Evolutionary conservation across 2,888 invertebrate species (phyloP).

Genomic region (Psococerastis gibbosa): DNA sequence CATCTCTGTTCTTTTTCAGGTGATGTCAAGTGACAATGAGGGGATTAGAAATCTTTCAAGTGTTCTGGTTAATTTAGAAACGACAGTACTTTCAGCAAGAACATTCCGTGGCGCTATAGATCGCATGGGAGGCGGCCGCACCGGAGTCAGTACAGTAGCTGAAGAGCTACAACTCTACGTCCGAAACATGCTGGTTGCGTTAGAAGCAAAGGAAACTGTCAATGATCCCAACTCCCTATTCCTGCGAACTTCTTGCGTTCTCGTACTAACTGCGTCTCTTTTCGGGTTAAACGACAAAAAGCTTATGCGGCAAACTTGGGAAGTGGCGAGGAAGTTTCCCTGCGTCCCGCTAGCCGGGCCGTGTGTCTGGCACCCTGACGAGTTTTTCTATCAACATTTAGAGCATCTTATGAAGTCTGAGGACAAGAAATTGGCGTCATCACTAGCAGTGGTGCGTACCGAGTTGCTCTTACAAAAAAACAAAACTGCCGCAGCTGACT

Average conservation of each 20-base stretch:
- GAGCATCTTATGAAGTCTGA: slow-evolving; percentile 33
- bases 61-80: background rate
- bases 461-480: slow-evolving; percentile 36
- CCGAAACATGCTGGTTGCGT: slow-evolving; percentile 36
- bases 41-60: background rate
- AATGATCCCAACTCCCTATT: slow-evolving; percentile 33
- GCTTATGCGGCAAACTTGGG: slow-evolving; percentile 47
- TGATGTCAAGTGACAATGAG: no score
- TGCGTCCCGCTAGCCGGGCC: slow-evolving; percentile 63
- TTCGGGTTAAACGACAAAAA: slow-evolving; percentile 65
- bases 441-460: slow-evolving; percentile 29
- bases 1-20: no score
- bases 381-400: slow-evolving; percentile 48
- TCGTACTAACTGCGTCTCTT: slow-evolving; percentile 45
- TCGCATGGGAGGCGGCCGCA: slow-evolving; percentile 14
- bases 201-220: slow-evolving; percentile 35
- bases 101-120: slow-evolving; percentile 37
- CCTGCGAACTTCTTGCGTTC: slow-evolving; percentile 45
- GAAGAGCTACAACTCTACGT: slow-evolving; percentile 50
- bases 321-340: slow-evolving; percentile 60
- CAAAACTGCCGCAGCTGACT: slow-evolving; percentile 39
- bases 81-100: slow-evolving; percentile 30
- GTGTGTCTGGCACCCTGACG: slow-evolving; percentile 67
- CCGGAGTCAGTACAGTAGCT: slow-evolving; percentile 25
- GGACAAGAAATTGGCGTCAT: slow-evolving; percentile 28